Evolutionary conservation across 2,113 vertebrate species (phyloP).

Genomic region (Crotalus horridus): DNA sequence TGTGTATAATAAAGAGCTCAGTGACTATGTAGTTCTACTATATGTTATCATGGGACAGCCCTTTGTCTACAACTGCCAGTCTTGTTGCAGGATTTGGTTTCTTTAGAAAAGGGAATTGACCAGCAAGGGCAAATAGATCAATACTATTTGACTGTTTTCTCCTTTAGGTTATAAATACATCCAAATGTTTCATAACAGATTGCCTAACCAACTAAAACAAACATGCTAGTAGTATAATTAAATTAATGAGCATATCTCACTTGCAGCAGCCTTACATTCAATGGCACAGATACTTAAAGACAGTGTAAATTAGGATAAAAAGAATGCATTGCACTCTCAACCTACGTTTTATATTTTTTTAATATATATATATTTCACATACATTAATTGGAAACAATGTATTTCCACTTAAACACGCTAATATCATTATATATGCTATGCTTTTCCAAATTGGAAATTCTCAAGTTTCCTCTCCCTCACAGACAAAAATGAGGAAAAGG

Average conservation of each 20-base stretch:
- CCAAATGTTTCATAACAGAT: constrained; percentile 6
- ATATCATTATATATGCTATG: not conserved
- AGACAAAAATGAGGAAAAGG: not conserved
- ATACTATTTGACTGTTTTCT: constrained; percentile 46
- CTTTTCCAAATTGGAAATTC: not conserved
- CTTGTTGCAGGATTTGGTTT: constrained; percentile 21
- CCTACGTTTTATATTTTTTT: not conserved
- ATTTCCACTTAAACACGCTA: not conserved
- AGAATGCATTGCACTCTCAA: not conserved
- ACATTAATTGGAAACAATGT: not conserved
- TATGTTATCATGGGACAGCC: constrained; percentile 3
- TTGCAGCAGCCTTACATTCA: not conserved
- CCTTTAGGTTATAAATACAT: constrained; percentile 27
- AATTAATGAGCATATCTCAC: constrained; percentile 27
- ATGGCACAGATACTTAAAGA: not conserved
- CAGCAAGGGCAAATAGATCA: constrained; percentile 39
- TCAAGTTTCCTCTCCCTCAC: not conserved
- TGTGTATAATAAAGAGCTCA: constrained; percentile 40
- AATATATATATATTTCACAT: not conserved
- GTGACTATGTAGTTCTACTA: constrained; percentile 5
- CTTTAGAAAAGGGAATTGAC: not conserved
- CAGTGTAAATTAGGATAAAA: not conserved
- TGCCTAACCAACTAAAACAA: constrained; percentile 12
- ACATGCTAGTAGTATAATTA: constrained; percentile 7
- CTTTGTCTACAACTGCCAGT: not conserved